These are phyloP conservation scores for Heliconius hortense DNA, from an alignment of 2,888 invertebrate genomes.

Conservation along the genomic window DNA sequence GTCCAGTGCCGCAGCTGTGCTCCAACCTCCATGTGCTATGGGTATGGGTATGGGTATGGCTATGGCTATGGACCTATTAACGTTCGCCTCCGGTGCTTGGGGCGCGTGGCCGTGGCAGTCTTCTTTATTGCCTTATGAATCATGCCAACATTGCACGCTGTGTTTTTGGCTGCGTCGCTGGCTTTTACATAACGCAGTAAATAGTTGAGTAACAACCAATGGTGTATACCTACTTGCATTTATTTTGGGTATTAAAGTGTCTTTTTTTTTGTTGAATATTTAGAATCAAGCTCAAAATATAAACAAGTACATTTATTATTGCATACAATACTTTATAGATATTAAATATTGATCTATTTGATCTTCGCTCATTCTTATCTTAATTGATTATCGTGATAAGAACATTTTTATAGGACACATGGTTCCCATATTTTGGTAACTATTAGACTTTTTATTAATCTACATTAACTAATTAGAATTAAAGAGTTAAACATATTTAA, in stretches of 20 bases:
- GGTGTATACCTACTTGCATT: neutral
- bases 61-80: slow-evolving; percentile 30
- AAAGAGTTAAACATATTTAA: no score
- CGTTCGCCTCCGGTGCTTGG: slow-evolving; percentile 24
- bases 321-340: no score
- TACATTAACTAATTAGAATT: no score
- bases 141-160: slow-evolving; percentile 26
- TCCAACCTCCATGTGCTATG: slow-evolving; percentile 18
- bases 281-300: neutral
- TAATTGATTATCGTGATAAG: neutral
- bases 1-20: slow-evolving; percentile 42
- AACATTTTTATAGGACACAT: neutral
- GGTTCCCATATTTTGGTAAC: no score
- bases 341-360: neutral
- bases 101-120: slow-evolving; percentile 33
- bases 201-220: slow-evolving; percentile 5
- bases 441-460: no score
- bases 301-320: no score
- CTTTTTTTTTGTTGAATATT: neutral
- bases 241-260: neutral
- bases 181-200: slow-evolving; percentile 17
- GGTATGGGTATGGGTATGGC: no score
- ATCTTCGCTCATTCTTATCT: slow-evolving; percentile 1
- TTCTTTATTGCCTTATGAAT: slow-evolving; percentile 40
- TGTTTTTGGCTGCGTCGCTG: slow-evolving; percentile 23